Conservation (phyloP, 2,113 vertebrate species). For the Emydocephalus ijimae region DNA sequence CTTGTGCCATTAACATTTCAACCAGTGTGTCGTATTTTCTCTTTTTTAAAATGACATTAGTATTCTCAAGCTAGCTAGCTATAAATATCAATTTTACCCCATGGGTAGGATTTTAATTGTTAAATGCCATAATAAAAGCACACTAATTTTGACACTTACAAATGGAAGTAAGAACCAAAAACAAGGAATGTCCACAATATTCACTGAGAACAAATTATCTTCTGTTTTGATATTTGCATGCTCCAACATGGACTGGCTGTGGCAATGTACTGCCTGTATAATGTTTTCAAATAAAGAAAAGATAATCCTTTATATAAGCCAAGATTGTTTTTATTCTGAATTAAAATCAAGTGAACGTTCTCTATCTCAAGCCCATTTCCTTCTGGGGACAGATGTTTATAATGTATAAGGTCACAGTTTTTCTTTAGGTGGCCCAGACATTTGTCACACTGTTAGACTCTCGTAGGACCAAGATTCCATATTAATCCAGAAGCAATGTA, state of each 20-base stretch:
- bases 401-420: background rate
- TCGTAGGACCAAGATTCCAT: background rate
- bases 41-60: conserved; percentile 67
- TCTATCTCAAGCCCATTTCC: background rate
- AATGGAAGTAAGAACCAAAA: conserved; percentile 71
- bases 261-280: conserved; percentile 84
- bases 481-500: background rate
- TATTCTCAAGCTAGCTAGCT: conserved; percentile 73
- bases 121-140: conserved; percentile 76
- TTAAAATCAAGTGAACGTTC: background rate
- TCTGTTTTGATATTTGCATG: conserved; percentile 85
- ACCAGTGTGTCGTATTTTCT: conserved; percentile 72
- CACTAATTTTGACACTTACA: conserved; percentile 69
- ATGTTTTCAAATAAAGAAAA: conserved; percentile 84
- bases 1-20: conserved; percentile 83
- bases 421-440: background rate
- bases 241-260: conserved; percentile 81
- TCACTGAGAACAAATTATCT: conserved; percentile 62
- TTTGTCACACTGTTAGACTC: background rate
- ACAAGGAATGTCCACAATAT: conserved; percentile 57
- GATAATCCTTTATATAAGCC: conserved; percentile 78
- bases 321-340: background rate
- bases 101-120: conserved; percentile 81
- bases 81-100: conserved; percentile 79
- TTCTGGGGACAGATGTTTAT: background rate